These are phyloP conservation scores for Paedocypris micromegethes DNA, from an alignment of 2,797 vertebrate genomes.

Conservation along the genomic window DNA sequence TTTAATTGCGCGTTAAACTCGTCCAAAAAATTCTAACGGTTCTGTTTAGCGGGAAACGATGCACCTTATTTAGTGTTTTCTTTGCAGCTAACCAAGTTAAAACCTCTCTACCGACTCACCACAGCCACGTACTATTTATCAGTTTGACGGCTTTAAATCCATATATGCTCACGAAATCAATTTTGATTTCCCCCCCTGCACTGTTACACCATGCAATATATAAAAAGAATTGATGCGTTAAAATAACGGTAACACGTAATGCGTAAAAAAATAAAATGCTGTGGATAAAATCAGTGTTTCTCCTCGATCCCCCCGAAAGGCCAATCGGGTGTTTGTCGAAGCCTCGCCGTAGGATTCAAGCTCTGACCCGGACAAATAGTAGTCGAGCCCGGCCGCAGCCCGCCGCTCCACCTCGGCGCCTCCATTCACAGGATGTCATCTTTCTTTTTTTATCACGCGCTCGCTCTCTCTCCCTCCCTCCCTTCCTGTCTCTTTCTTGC, in stretches of 20 bases:
- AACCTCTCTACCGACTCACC: slow-evolving; percentile 21
- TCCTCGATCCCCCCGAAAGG: slow-evolving; percentile 61
- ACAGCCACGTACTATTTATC: slow-evolving; percentile 40
- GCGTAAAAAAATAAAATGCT: slow-evolving; percentile 56
- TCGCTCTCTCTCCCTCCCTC: slow-evolving; percentile 65
- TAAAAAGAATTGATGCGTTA: slow-evolving; percentile 28
- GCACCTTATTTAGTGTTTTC: neutral
- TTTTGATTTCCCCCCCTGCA: slow-evolving; percentile 39
- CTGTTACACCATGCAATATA: slow-evolving; percentile 45
- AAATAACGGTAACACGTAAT: slow-evolving; percentile 55
- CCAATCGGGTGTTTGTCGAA: slow-evolving; percentile 73
- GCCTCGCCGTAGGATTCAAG: slow-evolving; percentile 74
- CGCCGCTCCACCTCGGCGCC: slow-evolving; percentile 72
- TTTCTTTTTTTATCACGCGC: slow-evolving; percentile 78
- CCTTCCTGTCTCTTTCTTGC: slow-evolving; percentile 72
- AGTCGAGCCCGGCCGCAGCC: slow-evolving; percentile 70
- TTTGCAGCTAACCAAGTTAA: slow-evolving; percentile 52
- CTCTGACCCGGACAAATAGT: slow-evolving; percentile 66
- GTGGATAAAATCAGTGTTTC: slow-evolving; percentile 63
- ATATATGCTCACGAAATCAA: slow-evolving; percentile 44
- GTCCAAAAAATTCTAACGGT: neutral
- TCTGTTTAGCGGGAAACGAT: slow-evolving; percentile 3
- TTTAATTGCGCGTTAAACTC: neutral
- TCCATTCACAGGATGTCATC: slow-evolving; percentile 76
- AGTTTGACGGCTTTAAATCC: slow-evolving; percentile 34